phyloP scores from a whole-genome alignment of 1,140 invertebrate species.

The Drosophila guanche region DNA sequence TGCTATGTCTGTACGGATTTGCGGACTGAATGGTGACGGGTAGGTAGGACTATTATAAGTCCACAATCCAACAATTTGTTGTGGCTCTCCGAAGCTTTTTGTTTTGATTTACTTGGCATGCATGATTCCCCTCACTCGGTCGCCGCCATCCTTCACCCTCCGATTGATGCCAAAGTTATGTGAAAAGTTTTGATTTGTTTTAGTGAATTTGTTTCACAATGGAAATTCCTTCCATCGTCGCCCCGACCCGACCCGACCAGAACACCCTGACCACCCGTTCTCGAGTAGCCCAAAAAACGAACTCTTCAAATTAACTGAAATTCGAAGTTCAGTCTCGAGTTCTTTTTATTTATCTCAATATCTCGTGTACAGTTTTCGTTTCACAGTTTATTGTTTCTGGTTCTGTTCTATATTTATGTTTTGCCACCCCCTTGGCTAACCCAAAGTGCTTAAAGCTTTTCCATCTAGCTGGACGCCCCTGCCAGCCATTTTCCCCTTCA shows the following conservation, averaged over 20 bases:
- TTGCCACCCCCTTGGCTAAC: conserved; percentile 19
- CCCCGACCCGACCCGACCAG: too few species aligned
- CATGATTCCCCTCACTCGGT: conserved; percentile 18
- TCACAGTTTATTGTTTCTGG: conserved; percentile 42
- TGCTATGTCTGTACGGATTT: conserved; percentile 13
- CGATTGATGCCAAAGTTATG: conserved; percentile 77
- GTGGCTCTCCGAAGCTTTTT: conserved; percentile 36
- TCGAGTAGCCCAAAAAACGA: conserved; percentile 27
- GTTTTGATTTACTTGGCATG: conserved; percentile 63
- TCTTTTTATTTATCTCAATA: conserved; percentile 49
- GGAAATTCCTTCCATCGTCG: conserved; percentile 25
- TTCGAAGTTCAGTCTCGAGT: conserved; percentile 48
- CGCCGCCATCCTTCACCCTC: neutral
- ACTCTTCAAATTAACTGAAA: conserved; percentile 69
- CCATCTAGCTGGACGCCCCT: conserved; percentile 21
- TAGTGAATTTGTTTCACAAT: conserved; percentile 75
- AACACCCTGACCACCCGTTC: too few species aligned
- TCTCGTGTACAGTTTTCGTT: conserved; percentile 31
- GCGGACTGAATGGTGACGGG: neutral
- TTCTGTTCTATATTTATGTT: conserved; percentile 25
- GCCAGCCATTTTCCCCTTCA: conserved; percentile 9
- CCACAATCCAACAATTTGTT: conserved; percentile 54
- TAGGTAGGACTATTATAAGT: conserved; percentile 42
- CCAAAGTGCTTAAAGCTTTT: conserved; percentile 51
- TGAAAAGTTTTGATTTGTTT: conserved; percentile 80